Evolutionary conservation across 2,797 vertebrate species (phyloP), one percentile per base, ranked within the genome.

Genomic region (Cossypha niveicapilla): DNA sequence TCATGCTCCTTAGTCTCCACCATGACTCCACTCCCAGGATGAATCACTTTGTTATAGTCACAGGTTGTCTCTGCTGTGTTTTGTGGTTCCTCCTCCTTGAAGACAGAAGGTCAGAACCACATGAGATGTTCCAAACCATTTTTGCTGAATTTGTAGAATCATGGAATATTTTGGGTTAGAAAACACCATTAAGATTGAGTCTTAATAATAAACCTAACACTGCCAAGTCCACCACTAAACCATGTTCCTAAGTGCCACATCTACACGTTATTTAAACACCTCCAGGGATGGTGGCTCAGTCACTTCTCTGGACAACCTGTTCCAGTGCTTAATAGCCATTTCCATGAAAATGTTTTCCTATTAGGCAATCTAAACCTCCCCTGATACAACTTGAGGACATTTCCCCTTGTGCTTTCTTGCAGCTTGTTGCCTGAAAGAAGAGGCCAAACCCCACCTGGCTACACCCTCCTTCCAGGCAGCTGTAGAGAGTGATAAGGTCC

Each of bases 381-480:
- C 28, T 58, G 10, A 8, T 4, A 0, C 18, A 54, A 30, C 6
- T 19, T 39, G 17, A 68, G 30, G 22, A n/a, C 4, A 4, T 60
- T 77, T 50, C 5, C 6, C 19, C 3, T 51, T 22, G 3, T 56
- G 16, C 47, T 82, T 10, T 82, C 1, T 72, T 45, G 21, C 24
- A 63, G 0, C 30, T 47, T 18, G 3, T 44, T 44, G 32, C 9
- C 6, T 61, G 17, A 0, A 0, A 61, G 28, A 50, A 65, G 45
- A 45, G 35, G 5, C 19, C 0, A 0, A 15, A 42, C 41, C 1
- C 11, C 18, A 30, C 11, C 4, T 32, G 4, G 0, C 18, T 44
- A 8, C 34, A 72, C 0, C 13, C 34, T 45, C 5, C 23, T 60
- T 27, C 23, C 37, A 47, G 13, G 6, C 6, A 35, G n/a, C 35